A percentile compares a stretch with the other conserved stretches of the same genome.
Conservation (phyloP, 64 coral and sea anemone species). For the Pocillopora verrucosa region DNA sequence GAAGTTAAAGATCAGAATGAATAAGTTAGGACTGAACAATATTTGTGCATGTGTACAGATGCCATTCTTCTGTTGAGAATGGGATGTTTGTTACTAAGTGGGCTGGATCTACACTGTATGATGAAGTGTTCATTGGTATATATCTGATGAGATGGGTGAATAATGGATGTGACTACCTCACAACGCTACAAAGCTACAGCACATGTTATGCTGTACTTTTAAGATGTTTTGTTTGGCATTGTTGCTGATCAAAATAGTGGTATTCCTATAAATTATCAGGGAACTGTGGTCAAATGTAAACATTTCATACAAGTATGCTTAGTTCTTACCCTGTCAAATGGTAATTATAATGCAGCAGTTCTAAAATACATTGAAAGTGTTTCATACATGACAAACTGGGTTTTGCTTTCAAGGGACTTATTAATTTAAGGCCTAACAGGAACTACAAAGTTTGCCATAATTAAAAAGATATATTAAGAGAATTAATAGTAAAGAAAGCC, state of each 20-base stretch:
- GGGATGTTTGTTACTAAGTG: constrained; percentile 31
- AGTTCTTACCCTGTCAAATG: no score
- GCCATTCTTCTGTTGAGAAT: background rate
- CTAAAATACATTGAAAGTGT: background rate
- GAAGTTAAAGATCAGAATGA: background rate
- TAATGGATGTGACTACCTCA: background rate
- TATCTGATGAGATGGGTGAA: background rate
- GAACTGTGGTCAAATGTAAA: background rate
- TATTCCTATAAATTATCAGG: background rate
- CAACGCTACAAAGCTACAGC: background rate
- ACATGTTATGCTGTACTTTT: background rate
- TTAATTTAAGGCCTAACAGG: background rate
- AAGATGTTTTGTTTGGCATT: background rate
- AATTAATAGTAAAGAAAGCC: no score
- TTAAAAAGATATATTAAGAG: no score
- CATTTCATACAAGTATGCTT: background rate
- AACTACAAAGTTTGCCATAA: background rate
- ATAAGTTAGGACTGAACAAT: background rate
- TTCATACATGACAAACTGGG: background rate
- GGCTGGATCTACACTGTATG: constrained; percentile 28
- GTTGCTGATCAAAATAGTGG: background rate
- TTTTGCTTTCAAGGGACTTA: background rate
- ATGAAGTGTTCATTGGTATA: background rate
- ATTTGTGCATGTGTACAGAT: background rate
- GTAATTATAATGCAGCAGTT: background rate